Evolutionary conservation across 2,113 vertebrate species (phyloP).

Genomic region (Rhynchopsitta pachyrhyncha): DNA sequence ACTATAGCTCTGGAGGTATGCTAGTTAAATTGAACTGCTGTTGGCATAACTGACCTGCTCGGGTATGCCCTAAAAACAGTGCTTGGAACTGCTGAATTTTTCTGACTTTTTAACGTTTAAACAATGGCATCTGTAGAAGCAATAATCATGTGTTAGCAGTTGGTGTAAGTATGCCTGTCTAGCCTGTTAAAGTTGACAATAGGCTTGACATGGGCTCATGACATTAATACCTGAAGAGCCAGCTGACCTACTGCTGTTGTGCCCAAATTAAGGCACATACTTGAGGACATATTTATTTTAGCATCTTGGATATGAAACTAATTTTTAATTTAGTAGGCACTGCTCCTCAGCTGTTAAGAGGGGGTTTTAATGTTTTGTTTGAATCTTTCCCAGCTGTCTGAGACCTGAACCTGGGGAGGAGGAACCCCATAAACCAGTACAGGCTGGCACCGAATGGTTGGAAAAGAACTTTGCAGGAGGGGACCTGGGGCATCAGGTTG

Average conservation of each 20-base stretch:
- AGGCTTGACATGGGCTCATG: background rate
- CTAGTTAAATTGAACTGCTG: background rate
- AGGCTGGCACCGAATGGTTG: background rate
- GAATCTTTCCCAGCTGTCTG: background rate
- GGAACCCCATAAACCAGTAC: background rate
- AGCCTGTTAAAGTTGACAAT: background rate
- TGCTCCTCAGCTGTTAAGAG: background rate
- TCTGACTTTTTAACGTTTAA: background rate
- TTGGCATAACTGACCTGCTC: background rate
- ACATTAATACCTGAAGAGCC: background rate
- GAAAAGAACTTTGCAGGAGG: background rate
- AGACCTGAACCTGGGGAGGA: background rate
- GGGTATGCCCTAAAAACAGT: background rate
- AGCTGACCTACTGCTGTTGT: background rate
- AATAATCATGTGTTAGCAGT: background rate
- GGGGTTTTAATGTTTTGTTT: background rate
- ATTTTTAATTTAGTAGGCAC: background rate
- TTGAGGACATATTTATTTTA: background rate
- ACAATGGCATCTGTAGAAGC: background rate
- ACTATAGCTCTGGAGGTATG: background rate
- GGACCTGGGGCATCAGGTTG: background rate
- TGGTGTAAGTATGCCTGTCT: background rate
- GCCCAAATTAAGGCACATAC: background rate
- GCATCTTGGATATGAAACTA: background rate
- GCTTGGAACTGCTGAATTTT: background rate